Evolutionary conservation across 2,888 invertebrate genomes (phyloP).

Genomic region (Ommatoiulus sabulosus): DNA sequence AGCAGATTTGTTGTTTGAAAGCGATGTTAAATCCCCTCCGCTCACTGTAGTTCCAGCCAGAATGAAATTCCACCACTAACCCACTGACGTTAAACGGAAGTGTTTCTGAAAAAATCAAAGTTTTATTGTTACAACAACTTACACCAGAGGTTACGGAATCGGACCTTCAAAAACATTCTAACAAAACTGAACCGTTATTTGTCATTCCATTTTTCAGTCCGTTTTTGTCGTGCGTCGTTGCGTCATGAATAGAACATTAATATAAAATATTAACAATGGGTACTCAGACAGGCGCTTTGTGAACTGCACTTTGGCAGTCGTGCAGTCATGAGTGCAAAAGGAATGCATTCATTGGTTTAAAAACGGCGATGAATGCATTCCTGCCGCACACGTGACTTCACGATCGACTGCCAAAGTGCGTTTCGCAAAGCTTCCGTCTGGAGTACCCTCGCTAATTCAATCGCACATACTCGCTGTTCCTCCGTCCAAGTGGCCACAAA

Average conservation of each 20-base stretch:
- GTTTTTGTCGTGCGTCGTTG: no score
- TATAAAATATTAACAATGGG: no score
- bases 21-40: background rate
- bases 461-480: constrained; percentile 2
- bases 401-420: no score
- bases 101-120: constrained; percentile 1
- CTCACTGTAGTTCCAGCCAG: background rate
- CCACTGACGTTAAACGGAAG: background rate
- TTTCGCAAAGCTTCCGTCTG: background rate
- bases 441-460: no score
- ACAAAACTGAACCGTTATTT: no score
- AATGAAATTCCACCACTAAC: constrained; percentile 15
- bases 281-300: no score
- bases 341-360: no score
- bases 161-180: no score
- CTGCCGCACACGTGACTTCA: background rate
- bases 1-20: background rate
- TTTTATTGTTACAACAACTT: background rate
- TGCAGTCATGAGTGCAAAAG: no score
- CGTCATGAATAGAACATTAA: no score
- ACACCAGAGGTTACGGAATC: background rate
- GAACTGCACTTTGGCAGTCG: background rate
- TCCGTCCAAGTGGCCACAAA: background rate
- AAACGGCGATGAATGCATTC: no score
- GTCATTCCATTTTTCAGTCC: no score